These are phyloP conservation scores for Caprella mutica DNA, from an alignment of 2,888 invertebrate species.

Conservation along the genomic window DNA sequence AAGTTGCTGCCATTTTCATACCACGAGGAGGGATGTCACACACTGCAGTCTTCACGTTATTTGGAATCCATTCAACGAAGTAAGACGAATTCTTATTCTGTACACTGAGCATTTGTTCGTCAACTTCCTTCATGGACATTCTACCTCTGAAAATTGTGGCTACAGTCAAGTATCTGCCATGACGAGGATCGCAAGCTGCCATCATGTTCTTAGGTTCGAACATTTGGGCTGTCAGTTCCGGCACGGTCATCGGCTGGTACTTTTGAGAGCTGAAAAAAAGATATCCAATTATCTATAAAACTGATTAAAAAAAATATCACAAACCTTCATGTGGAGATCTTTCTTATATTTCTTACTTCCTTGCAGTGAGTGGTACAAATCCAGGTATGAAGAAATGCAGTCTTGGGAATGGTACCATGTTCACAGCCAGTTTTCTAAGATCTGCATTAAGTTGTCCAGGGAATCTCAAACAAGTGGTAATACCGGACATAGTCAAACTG, in stretches of 20 bases:
- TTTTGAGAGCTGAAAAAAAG: slow-evolving; percentile 42
- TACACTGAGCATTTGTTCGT: slow-evolving; percentile 65
- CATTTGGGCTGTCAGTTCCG: slow-evolving; percentile 54
- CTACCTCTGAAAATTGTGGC: slow-evolving; percentile 49
- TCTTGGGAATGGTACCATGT: slow-evolving; percentile 87
- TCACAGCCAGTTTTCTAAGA: slow-evolving; percentile 71
- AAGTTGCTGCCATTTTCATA: slow-evolving; percentile 86
- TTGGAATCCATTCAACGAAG: slow-evolving; percentile 87
- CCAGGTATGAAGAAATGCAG: slow-evolving; percentile 82
- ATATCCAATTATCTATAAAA: too few species aligned
- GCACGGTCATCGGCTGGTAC: slow-evolving; percentile 55
- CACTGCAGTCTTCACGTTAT: slow-evolving; percentile 88
- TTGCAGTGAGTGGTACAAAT: slow-evolving; percentile 64
- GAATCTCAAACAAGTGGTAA: slow-evolving; percentile 58
- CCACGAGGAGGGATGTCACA: slow-evolving; percentile 88
- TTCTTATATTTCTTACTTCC: too few species aligned
- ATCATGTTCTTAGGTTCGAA: slow-evolving; percentile 58
- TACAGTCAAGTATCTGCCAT: slow-evolving; percentile 50
- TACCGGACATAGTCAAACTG: slow-evolving; percentile 70
- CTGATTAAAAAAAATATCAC: too few species aligned
- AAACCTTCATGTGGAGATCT: too few species aligned
- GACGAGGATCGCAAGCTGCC: slow-evolving; percentile 51
- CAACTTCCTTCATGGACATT: slow-evolving; percentile 57
- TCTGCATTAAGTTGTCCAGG: slow-evolving; percentile 89
- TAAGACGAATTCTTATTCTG: slow-evolving; percentile 68